phyloP scores from a whole-genome alignment of 1,140 invertebrate genomes.

The Drosophila sproati region DNA sequence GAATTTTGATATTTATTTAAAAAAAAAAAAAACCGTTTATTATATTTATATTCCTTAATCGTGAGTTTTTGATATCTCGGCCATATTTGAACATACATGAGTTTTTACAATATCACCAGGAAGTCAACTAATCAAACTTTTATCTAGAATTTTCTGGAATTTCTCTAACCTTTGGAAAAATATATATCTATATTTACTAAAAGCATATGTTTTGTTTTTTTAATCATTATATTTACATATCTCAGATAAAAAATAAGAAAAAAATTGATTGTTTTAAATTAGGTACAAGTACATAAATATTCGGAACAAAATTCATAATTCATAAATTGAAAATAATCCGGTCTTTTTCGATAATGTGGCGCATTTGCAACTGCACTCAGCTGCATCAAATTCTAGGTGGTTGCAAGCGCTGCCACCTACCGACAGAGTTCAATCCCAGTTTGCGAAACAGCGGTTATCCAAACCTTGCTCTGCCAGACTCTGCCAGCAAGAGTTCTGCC shows the following conservation, averaged over 20 bases:
- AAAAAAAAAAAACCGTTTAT: too few species aligned
- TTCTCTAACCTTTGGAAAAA: too few species aligned
- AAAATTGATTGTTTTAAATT: conserved; percentile 7
- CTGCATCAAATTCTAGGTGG: conserved; percentile 27
- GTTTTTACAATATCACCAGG: too few species aligned
- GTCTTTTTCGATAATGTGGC: conserved; percentile 32
- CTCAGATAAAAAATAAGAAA: background rate
- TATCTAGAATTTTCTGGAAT: too few species aligned
- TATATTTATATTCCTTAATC: too few species aligned
- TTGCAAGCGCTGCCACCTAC: conserved; percentile 3
- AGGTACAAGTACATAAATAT: conserved; percentile 10
- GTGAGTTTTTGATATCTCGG: too few species aligned
- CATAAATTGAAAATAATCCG: background rate
- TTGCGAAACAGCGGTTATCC: background rate
- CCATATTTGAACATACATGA: too few species aligned
- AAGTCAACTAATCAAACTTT: too few species aligned
- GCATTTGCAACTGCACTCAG: conserved; percentile 24
- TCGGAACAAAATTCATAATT: conserved; percentile 23
- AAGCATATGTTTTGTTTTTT: conserved; percentile 30
- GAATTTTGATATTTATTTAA: too few species aligned
- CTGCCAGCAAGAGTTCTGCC: background rate
- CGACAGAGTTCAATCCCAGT: background rate
- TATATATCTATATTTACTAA: too few species aligned
- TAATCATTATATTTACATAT: conserved; percentile 5
- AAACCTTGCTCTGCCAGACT: background rate